Evolutionary conservation across 2,113 vertebrate species (phyloP).

Genomic region (Illadopsis cleaveri): DNA sequence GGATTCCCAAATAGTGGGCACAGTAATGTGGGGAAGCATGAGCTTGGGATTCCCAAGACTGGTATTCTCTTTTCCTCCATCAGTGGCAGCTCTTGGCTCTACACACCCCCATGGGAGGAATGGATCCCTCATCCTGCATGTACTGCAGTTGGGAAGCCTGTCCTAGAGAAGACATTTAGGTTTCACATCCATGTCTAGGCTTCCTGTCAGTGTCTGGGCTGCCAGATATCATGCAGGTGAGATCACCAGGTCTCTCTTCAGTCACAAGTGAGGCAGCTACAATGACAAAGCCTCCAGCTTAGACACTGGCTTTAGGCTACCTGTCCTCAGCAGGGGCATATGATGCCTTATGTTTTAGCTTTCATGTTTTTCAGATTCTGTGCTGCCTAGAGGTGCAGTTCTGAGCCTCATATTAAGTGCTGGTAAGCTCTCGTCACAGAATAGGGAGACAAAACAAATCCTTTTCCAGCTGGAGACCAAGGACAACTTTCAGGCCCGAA

Average conservation of each 20-base stretch:
- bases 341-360: no score
- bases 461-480: no score
- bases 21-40: neutral
- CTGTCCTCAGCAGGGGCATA: neutral
- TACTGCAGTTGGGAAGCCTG: neutral
- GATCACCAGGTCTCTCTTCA: neutral
- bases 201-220: rapidly evolving
- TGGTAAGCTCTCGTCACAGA: no score
- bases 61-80: neutral
- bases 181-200: rapidly evolving
- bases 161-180: neutral
- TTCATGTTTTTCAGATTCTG: no score
- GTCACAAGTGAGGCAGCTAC: neutral
- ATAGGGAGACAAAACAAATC: no score
- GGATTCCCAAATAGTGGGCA: neutral
- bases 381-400: no score
- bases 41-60: neutral
- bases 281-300: neutral
- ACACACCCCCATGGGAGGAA: neutral
- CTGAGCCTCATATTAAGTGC: no score
- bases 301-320: neutral
- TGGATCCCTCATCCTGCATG: neutral
- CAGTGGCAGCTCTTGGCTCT: rapidly evolving
- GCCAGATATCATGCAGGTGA: neutral
- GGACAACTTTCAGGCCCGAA: no score